phyloP scores from a whole-genome alignment of 2,888 invertebrate species.

The Graphium colonna region DNA sequence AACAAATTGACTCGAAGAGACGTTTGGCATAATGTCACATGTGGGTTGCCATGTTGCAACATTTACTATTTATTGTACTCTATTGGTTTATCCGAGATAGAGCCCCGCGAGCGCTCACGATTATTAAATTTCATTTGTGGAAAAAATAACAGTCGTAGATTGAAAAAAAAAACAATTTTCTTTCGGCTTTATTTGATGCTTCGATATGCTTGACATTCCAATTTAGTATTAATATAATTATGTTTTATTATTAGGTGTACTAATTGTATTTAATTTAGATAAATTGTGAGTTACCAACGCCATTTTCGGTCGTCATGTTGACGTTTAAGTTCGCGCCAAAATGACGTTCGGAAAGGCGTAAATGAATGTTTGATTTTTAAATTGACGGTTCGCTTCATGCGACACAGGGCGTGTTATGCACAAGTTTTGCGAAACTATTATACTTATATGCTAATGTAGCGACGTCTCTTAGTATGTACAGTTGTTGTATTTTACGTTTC shows the following conservation, averaged over 20 bases:
- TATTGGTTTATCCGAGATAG: constrained; percentile 53
- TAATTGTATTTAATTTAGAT: constrained; percentile 60
- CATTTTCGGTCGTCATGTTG: constrained; percentile 36
- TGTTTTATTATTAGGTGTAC: constrained; percentile 60
- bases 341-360: constrained; percentile 29
- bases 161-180: constrained; percentile 33
- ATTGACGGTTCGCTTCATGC: constrained; percentile 30
- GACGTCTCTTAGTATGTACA: constrained; percentile 59
- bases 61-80: constrained; percentile 75
- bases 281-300: constrained; percentile 61
- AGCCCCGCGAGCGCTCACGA: constrained; percentile 36
- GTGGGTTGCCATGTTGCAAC: constrained; percentile 36
- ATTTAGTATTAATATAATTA: constrained; percentile 52
- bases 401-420: constrained; percentile 46
- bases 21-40: constrained; percentile 49
- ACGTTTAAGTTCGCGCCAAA: constrained; percentile 18
- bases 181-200: constrained; percentile 54
- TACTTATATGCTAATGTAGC: constrained; percentile 45
- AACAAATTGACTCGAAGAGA: constrained; percentile 69
- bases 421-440: constrained; percentile 63
- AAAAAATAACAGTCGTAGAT: constrained; percentile 38
- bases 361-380: constrained; percentile 41
- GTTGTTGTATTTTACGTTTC: constrained; percentile 73
- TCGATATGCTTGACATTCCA: constrained; percentile 63
- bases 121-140: constrained; percentile 34